Conservation (phyloP, 1,140 invertebrate species). For the Lordiphosa stackelbergi region DNA sequence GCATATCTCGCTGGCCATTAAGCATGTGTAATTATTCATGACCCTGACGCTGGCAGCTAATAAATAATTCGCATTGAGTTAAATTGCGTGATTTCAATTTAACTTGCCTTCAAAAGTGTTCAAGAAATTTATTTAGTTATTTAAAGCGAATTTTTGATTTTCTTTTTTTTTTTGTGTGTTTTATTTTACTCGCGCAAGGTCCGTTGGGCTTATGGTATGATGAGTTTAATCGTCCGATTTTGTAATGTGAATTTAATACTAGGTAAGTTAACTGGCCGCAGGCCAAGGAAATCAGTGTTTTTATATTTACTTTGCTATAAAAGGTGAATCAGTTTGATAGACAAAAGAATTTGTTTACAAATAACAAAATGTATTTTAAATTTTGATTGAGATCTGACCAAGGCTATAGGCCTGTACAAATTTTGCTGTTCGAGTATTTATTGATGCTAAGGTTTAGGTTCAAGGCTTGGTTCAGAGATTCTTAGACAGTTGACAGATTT, state of each 20-base stretch:
- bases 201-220: slow-evolving; percentile 2
- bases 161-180: slow-evolving; percentile 26
- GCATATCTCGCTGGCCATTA: slow-evolving; percentile 14
- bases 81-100: slow-evolving; percentile 60
- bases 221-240: slow-evolving; percentile 5
- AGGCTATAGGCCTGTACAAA: too few relatives aligned
- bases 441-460: too few relatives aligned
- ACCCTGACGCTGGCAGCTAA: slow-evolving; percentile 44
- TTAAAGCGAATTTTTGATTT: slow-evolving; percentile 48
- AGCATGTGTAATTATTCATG: slow-evolving; percentile 56
- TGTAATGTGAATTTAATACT: slow-evolving; percentile 1
- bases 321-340: too few relatives aligned
- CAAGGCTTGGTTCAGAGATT: too few relatives aligned
- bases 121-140: slow-evolving; percentile 36
- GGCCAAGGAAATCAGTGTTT: too few relatives aligned
- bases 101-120: slow-evolving; percentile 44
- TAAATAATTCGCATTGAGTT: slow-evolving; percentile 65
- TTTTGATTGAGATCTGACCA: too few relatives aligned
- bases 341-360: too few relatives aligned
- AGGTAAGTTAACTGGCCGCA: not conserved
- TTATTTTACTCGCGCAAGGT: slow-evolving; percentile 8
- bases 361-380: not conserved
- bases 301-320: too few relatives aligned
- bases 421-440: too few relatives aligned
- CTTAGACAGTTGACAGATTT: too few relatives aligned